These are phyloP conservation scores for Sylvietta virens DNA, from an alignment of 2,113 vertebrate species.

Conservation along the genomic window DNA sequence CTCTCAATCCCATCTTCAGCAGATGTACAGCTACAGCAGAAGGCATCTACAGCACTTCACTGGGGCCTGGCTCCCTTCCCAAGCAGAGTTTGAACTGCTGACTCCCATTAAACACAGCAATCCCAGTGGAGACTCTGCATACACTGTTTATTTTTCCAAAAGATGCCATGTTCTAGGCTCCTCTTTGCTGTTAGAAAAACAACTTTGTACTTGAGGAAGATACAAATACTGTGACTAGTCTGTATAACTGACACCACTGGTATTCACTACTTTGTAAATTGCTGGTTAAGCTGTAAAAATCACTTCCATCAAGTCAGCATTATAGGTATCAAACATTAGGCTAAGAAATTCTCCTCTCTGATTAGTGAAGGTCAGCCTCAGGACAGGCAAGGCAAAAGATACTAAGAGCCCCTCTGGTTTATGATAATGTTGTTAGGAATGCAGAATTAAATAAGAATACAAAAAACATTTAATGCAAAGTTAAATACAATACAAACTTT, in stretches of 20 bases:
- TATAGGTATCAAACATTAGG: not conserved
- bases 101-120: not conserved
- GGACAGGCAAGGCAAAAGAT: not conserved
- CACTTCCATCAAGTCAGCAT: not conserved
- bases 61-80: not conserved
- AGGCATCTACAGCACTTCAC: not conserved
- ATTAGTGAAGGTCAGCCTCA: not conserved
- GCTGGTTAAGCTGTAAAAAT: not conserved
- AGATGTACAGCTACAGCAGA: not conserved
- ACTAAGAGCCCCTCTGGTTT: not conserved
- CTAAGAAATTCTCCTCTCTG: not conserved
- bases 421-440: not conserved
- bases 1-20: not conserved
- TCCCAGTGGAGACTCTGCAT: not conserved
- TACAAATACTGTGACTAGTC: not conserved
- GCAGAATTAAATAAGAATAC: not conserved
- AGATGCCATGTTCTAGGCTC: not conserved
- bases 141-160: not conserved
- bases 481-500: constrained; percentile 84
- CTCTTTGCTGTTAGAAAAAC: not conserved
- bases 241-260: accelerated
- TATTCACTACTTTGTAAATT: accelerated
- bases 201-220: not conserved
- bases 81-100: not conserved
- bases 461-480: constrained; percentile 67